phyloP scores from a whole-genome alignment of 1,140 invertebrate genomes.

The Drosophila saltans region DNA sequence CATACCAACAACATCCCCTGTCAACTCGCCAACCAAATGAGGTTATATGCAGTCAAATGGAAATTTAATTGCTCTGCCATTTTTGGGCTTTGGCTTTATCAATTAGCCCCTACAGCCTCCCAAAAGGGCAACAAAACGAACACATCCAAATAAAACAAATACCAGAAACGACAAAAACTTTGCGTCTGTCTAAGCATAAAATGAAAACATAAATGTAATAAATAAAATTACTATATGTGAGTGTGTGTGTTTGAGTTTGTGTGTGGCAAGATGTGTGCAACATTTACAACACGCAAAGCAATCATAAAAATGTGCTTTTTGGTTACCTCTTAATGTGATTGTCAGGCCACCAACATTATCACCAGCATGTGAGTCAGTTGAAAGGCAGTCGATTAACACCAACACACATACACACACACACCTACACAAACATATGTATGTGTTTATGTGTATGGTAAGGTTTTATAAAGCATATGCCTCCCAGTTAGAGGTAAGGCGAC shows the following conservation, averaged over 20 bases:
- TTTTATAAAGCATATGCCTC: conserved; percentile 43
- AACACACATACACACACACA: conserved; percentile 9
- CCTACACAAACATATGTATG: conserved; percentile 24
- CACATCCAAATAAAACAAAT: background rate
- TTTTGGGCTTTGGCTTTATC: conserved; percentile 15
- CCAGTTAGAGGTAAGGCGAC: conserved; percentile 25
- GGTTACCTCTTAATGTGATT: conserved; percentile 32
- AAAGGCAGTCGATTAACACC: conserved; percentile 28
- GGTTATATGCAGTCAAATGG: conserved; percentile 21
- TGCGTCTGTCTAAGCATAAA: conserved; percentile 14
- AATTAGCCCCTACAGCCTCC: conserved; percentile 15
- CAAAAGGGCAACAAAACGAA: conserved; percentile 8
- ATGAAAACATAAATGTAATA: conserved; percentile 16
- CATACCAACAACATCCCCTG: background rate
- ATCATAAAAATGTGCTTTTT: conserved; percentile 35
- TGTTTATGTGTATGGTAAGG: conserved; percentile 9
- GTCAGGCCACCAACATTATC: conserved; percentile 16
- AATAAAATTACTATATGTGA: conserved; percentile 8
- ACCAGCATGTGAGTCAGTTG: conserved; percentile 14
- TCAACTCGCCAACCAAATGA: conserved; percentile 5
- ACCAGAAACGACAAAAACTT: conserved; percentile 9
- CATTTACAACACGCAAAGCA: conserved; percentile 21
- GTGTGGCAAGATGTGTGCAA: conserved; percentile 5
- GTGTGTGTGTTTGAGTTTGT: background rate
- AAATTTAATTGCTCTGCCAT: conserved; percentile 22